phyloP scores from a whole-genome alignment of 2,797 vertebrate species.

The Onychomys torridus region DNA sequence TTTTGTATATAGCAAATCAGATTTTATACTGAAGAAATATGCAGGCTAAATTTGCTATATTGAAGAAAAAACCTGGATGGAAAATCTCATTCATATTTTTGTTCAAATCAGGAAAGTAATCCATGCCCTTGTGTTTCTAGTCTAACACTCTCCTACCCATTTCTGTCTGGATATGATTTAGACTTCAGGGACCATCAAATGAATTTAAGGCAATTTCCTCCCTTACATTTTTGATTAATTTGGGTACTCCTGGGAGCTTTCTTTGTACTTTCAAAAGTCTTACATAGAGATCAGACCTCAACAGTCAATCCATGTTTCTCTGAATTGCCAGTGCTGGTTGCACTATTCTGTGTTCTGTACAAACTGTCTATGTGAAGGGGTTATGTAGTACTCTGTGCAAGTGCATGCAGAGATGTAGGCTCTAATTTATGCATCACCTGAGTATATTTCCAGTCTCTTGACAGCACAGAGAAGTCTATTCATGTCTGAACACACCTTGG shows the following conservation, averaged over 20 bases:
- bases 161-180: slow-evolving; percentile 30
- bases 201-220: background rate
- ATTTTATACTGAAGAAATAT: slow-evolving; percentile 30
- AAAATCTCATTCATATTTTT: slow-evolving; percentile 35
- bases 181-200: background rate
- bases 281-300: background rate
- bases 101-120: background rate
- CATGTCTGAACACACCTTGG: background rate
- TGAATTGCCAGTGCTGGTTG: background rate
- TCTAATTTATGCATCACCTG: background rate
- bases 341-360: background rate
- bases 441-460: background rate
- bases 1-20: background rate
- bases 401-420: background rate
- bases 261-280: background rate
- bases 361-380: background rate
- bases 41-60: background rate
- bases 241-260: background rate
- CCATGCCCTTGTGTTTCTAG: background rate
- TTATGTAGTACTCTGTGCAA: background rate
- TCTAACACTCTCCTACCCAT: background rate
- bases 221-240: slow-evolving; percentile 37
- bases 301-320: background rate
- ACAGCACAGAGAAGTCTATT: background rate
- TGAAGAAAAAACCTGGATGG: background rate